Percentiles rank a stretch among this genome's conserved stretches.
phyloP scores from a whole-genome alignment of 2,888 invertebrate genomes.

The Rhorus exstirpatorius region DNA sequence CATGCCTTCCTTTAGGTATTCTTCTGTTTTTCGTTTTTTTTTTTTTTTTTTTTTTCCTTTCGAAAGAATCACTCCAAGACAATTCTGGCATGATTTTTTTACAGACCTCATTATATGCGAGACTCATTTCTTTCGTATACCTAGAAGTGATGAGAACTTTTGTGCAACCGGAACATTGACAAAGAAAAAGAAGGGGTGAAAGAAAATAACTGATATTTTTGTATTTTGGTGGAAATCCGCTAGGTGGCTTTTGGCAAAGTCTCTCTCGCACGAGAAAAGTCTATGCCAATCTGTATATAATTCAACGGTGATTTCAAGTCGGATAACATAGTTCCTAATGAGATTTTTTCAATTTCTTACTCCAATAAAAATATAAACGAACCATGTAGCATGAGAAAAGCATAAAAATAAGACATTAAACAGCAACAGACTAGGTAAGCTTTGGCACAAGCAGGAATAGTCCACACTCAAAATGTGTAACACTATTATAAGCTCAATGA shows the following conservation, averaged over 20 bases:
- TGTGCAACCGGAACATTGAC: not conserved
- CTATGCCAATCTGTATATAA: not conserved
- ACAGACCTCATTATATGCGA: not conserved
- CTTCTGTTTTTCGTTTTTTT: not conserved
- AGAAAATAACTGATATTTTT: not conserved
- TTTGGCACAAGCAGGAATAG: too few species aligned
- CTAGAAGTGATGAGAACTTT: not conserved
- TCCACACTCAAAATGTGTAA: too few species aligned
- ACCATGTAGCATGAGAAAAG: too few species aligned
- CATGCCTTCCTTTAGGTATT: not conserved
- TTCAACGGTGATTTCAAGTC: too few species aligned
- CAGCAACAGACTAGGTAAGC: too few species aligned
- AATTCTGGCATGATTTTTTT: not conserved
- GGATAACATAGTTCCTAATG: too few species aligned
- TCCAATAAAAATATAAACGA: too few species aligned
- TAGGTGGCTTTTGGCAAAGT: not conserved
- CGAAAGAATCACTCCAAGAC: slow-evolving; percentile 17
- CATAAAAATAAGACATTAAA: too few species aligned
- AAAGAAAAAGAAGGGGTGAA: too few species aligned
- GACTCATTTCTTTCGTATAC: not conserved
- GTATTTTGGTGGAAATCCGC: slow-evolving; percentile 5
- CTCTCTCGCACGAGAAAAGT: not conserved
- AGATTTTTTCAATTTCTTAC: too few species aligned
- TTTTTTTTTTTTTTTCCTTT: not conserved
- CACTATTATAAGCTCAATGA: too few species aligned